phyloP scores from a whole-genome alignment of 2,797 vertebrate species.

The Syngnathus acus region DNA sequence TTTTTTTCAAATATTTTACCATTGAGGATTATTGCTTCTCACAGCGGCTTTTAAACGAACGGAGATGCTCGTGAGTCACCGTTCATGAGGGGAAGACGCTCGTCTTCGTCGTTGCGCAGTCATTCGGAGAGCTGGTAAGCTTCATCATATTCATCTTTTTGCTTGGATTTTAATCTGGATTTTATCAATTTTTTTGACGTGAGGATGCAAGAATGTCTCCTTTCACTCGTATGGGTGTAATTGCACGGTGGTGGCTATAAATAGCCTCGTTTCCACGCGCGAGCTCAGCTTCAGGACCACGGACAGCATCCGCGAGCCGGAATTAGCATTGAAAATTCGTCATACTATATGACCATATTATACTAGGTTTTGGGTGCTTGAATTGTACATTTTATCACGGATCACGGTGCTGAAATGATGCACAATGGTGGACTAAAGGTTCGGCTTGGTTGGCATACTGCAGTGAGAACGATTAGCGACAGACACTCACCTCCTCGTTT shows the following conservation, averaged over 20 bases:
- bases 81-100: background rate
- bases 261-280: slow-evolving; percentile 27
- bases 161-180: background rate
- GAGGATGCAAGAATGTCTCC: background rate
- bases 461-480: background rate
- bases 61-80: slow-evolving; percentile 1
- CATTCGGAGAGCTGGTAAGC: background rate
- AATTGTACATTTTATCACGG: no score
- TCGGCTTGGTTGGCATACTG: background rate
- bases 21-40: background rate
- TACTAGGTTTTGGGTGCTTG: no score
- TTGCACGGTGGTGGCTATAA: background rate
- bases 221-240: background rate
- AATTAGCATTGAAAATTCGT: background rate
- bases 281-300: slow-evolving; percentile 58
- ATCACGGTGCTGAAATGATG: background rate
- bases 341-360: no score
- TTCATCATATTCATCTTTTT: background rate
- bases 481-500: background rate
- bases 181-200: background rate
- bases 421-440: no score
- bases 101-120: background rate
- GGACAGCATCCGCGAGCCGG: slow-evolving; percentile 48
- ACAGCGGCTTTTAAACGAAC: background rate
- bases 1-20: background rate